Base-by-base conservation (phyloP, 1,140 invertebrate genomes). In the Popillia japonica region DNA sequence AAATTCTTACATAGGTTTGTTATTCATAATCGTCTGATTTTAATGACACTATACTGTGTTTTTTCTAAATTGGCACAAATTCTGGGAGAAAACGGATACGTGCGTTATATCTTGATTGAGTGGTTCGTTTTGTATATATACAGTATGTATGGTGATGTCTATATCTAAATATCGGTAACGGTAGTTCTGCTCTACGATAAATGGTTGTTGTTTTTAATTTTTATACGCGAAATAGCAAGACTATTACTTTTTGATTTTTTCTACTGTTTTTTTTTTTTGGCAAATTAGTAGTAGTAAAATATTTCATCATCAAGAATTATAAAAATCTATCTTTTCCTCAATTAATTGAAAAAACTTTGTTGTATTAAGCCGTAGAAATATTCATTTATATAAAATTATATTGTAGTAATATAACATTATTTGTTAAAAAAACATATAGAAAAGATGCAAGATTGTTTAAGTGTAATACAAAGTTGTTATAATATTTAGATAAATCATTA, bases 31-130 rank as follows among this genome's bases (percentile, higher is more conserved):
- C 14, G 6, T 55, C 27, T 34, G 27, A 34, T 34, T 34, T 34
- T 34, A 34, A 34, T 34, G 27, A 48, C 11, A n/a, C n/a, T 48
- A 48, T n/a, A 48, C 3, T 55, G n/a, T 55, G 17, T 48, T n/a
- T n/a, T n/a, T 17, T 55, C 48, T 55, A 55, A n/a, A n/a, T 55
- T 55, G 48, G 48, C 48, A 55, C 48, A 55, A 17, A 10, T 48
- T 48, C 6, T 3, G 14, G 14, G 48, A n/a, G 48, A 34, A 55
- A 55, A 55, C 17, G 48, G 48, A 55, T 17, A 55, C n/a, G 48
- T 55, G 48, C 48, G 48, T 55, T 48, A 34, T 34, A 34, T 55
- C 17, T 3, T 44, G 42, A 44, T 44, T 14, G 42, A 44, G 17
- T n/a, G 7, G 3, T 14, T 55, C 17, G n/a, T 17, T 6, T 55